These are phyloP conservation scores for Drosophila bunnanda DNA, from an alignment of 2,888 invertebrate species.

Conservation along the genomic window DNA sequence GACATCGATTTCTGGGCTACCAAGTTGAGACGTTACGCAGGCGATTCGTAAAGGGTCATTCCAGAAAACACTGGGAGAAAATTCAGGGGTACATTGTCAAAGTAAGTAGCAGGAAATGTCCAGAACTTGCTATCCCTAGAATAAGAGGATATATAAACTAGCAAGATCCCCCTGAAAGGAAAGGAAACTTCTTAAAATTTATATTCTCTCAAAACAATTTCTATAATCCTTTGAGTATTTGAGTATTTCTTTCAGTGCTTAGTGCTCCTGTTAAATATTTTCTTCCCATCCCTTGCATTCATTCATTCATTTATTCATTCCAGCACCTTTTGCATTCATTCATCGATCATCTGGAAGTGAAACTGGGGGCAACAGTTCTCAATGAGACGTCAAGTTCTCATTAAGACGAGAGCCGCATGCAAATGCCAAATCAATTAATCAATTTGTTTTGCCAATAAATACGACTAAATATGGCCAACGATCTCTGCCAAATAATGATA, in stretches of 20 bases:
- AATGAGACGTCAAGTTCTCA: slow-evolving; percentile 50
- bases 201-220: background rate
- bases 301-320: slow-evolving; percentile 3
- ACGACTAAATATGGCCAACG: slow-evolving; percentile 68
- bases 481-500: slow-evolving; percentile 60
- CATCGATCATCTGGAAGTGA: slow-evolving; percentile 36
- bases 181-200: too few species aligned
- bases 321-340: slow-evolving; percentile 33
- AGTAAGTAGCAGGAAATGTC: accelerated
- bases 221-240: too few species aligned
- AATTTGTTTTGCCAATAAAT: slow-evolving; percentile 79
- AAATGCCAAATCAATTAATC: slow-evolving; percentile 64
- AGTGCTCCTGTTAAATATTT: slow-evolving; percentile 7
- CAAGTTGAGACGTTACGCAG: slow-evolving; percentile 34
- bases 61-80: slow-evolving; percentile 10
- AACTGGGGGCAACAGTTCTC: slow-evolving; percentile 41
- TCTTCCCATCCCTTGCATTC: slow-evolving; percentile 1
- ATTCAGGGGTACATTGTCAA: accelerated
- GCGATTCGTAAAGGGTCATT: slow-evolving; percentile 10
- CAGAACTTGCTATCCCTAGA: too few species aligned
- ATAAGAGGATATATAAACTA: background rate
- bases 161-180: too few species aligned
- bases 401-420: slow-evolving; percentile 48
- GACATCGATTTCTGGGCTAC: slow-evolving; percentile 47
- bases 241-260: background rate